Base-by-base conservation (phyloP, 2,888 invertebrate genomes). In the Camptogramma bilineatum region DNA sequence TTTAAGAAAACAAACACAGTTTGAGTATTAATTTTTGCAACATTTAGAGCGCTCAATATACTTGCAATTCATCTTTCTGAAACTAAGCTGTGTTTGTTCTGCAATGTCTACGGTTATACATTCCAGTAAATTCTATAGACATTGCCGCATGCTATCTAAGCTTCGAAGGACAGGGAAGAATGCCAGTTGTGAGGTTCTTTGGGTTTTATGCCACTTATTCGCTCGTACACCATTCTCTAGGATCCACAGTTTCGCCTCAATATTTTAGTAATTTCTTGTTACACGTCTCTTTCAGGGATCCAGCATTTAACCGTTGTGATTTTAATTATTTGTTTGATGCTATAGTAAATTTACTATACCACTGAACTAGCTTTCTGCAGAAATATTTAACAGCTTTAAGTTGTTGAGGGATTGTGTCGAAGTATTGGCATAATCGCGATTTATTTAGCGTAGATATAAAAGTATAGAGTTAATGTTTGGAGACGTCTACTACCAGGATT, bases 161-260 rank as follows among this genome's bases (percentile, higher is more conserved):
- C 91, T 91, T 86, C 75, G 85, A 90, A 90, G 90, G 90, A 88
- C 90, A 88, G 84, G 88, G 89, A 90, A 84, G 86, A 86, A 85
- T 88, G 90, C 82, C 78, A 84, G 85, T 80, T 77, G 77, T 78
- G 75, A 73, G 73, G 73, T 77, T 73, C 66, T 70, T 62, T 62
- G 58, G 71, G 73, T 72, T 63, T 70, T 76, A 75, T 76, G 62
- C 74, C 70, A 73, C 71, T 76, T 69, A 70, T 68, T 71, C 68
- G 76, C 72, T 72, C 70, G 66, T 62, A 79, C 80, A 82, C 80
- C 72, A 73, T 77, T 73, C 64, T 66, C 59, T 83, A 82, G 80
- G 80, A 74, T 74, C 76, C 77, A 79, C 76, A 39, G 66, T 39
- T 70, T 72, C 67, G 64, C 50, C 54, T 58, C 52, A 39, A 52